These are phyloP conservation scores for Malachius bipustulatus DNA, from an alignment of 2,888 invertebrate genomes.

Conservation along the genomic window DNA sequence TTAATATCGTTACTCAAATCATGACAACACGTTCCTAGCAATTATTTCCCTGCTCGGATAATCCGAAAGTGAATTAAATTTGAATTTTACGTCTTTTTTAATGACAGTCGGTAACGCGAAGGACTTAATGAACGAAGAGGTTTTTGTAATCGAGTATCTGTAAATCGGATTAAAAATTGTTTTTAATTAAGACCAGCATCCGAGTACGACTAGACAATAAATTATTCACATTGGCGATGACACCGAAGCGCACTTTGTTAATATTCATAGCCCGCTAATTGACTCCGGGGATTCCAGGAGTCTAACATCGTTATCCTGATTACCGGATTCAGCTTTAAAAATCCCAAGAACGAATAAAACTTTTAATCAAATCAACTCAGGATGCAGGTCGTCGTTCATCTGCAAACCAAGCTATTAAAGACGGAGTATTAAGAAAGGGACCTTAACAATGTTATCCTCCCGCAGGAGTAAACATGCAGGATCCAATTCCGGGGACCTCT, in stretches of 20 bases:
- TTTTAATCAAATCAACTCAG: slow-evolving; percentile 32
- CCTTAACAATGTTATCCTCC: slow-evolving; percentile 29
- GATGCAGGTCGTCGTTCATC: slow-evolving; percentile 23
- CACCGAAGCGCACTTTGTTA: slow-evolving; percentile 25
- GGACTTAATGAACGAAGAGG: too few species aligned
- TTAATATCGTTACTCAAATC: too few species aligned
- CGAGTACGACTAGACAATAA: slow-evolving; percentile 11
- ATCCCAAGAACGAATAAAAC: slow-evolving; percentile 30
- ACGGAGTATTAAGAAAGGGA: slow-evolving; percentile 28
- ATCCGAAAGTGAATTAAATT: too few species aligned
- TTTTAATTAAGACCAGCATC: background rate
- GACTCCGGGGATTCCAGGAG: too few species aligned
- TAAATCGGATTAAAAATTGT: background rate
- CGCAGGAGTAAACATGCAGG: slow-evolving; percentile 29
- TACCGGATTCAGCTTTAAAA: slow-evolving; percentile 30
- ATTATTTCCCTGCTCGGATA: too few species aligned
- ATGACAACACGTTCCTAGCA: too few species aligned
- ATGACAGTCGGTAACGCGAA: too few species aligned
- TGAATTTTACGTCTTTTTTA: too few species aligned
- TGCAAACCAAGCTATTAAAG: slow-evolving; percentile 21
- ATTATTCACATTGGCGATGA: slow-evolving; percentile 21
- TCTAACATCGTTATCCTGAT: slow-evolving; percentile 34
- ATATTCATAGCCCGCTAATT: slow-evolving; percentile 35
- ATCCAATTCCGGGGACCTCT: slow-evolving; percentile 24
- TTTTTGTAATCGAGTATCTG: background rate